Base-by-base conservation (phyloP, 2,797 vertebrate genomes). In the Simalia tracyae region DNA sequence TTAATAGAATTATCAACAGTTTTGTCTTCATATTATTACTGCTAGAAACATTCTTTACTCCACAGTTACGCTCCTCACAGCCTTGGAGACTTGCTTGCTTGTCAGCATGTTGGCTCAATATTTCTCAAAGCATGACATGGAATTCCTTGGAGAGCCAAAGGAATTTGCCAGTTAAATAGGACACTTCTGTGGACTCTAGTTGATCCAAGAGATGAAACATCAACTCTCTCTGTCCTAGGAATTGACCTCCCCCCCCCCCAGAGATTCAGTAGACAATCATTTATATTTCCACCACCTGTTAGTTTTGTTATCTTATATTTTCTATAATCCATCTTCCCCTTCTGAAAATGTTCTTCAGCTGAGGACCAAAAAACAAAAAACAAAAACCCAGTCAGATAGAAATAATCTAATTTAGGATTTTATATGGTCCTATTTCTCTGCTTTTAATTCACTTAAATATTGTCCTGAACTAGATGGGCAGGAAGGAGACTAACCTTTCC, bases 1-100 rank as follows among this genome's bases (percentile, higher is more conserved):
- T 61, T 88, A 92, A 92, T 92, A 90, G 60, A 90, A 81, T 61
- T 89, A 76, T 90, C 89, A 92, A 88, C 89, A 64, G 85, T n/a
- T 87, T 92, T 84, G 59, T 84, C 11, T 88, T 87, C 56, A 7
- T 66, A 56, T 11, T 92, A 64, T 57, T 90, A 87, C 3, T 46
- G 60, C 28, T 88, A 87, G 46, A 63, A 87, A 59, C 17, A 72
- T 59, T 86, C 36, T 54, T 92, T 63, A 88, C 50, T 4, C 22
- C 7, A 88, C 57, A 59, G 46, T 64, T 11, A 61, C 24, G 28
- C 12, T 56, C 14, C 10, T 90, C 26, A 57, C 1, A 63, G 36
- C n/a, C 24, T 56, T 90, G 56, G 8, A 31, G 28, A 4, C 11
- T 68, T 68, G 22, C 17, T 89, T 68, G 64, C n/a, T 64, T 61